These are phyloP conservation scores for Pachyseris speciosa DNA, from an alignment of 64 coral and sea anemone species.

Conservation along the genomic window DNA sequence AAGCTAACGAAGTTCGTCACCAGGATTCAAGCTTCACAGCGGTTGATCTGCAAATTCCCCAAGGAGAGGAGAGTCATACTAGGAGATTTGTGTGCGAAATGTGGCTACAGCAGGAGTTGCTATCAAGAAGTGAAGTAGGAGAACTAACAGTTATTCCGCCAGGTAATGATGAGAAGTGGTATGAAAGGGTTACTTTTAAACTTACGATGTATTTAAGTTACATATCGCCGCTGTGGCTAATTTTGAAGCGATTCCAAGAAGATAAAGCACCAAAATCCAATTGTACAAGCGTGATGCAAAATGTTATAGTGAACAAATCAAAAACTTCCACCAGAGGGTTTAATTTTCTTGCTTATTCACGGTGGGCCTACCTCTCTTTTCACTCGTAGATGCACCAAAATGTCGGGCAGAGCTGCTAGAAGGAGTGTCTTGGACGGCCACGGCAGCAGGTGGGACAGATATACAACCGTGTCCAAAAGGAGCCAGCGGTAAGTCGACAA, in stretches of 20 bases:
- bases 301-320: too few species aligned
- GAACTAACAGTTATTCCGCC: not conserved
- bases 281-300: too few species aligned
- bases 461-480: conserved; percentile 35
- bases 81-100: not conserved
- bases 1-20: not conserved
- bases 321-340: too few species aligned
- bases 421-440: conserved; percentile 7
- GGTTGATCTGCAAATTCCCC: not conserved
- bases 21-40: not conserved
- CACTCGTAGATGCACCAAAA: not conserved
- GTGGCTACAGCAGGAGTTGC: not conserved
- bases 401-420: not conserved
- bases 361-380: not conserved
- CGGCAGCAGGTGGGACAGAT: conserved; percentile 13
- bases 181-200: too few species aligned
- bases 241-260: too few species aligned
- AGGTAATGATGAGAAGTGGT: too few species aligned
- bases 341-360: too few species aligned
- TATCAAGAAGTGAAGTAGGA: not conserved
- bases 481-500: conserved; percentile 31
- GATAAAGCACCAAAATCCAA: too few species aligned
- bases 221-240: too few species aligned
- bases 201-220: too few species aligned
- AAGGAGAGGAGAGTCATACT: not conserved